Evolutionary conservation across 1,140 invertebrate species (phyloP).

Genomic region (Zaprionus inermis): DNA sequence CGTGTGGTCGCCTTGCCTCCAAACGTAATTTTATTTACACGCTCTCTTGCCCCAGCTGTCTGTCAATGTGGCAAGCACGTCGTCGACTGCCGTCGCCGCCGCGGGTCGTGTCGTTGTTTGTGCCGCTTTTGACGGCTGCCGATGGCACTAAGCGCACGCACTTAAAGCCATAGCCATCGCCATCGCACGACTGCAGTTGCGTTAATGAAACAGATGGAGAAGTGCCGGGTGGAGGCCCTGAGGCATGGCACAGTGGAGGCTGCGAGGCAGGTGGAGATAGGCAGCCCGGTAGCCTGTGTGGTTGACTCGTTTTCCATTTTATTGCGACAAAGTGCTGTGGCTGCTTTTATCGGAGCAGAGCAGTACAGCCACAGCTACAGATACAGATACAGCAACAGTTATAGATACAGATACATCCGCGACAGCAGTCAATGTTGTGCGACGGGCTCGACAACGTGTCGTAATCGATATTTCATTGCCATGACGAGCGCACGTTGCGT

Average conservation of each 20-base stretch:
- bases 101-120: slow-evolving; percentile 45
- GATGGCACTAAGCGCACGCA: slow-evolving; percentile 78
- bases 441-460: slow-evolving; percentile 53
- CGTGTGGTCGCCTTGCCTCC: slow-evolving; percentile 70
- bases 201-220: slow-evolving; percentile 50
- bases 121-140: slow-evolving; percentile 78
- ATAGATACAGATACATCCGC: slow-evolving; percentile 26
- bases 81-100: slow-evolving; percentile 15
- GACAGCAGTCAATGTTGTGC: slow-evolving; percentile 51
- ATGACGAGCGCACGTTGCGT: slow-evolving; percentile 69
- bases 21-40: slow-evolving; percentile 80
- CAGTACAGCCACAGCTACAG: slow-evolving; percentile 8
- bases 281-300: slow-evolving; percentile 15
- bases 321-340: slow-evolving; percentile 33
- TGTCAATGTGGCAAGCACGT: slow-evolving; percentile 28
- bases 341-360: slow-evolving; percentile 26
- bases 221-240: neutral
- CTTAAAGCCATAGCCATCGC: slow-evolving; percentile 54
- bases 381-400: slow-evolving; percentile 1
- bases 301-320: slow-evolving; percentile 69
- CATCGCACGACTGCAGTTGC: slow-evolving; percentile 55
- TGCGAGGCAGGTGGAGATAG: slow-evolving; percentile 10
- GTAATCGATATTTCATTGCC: slow-evolving; percentile 79
- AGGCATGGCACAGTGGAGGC: neutral
- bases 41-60: slow-evolving; percentile 62